phyloP scores from a whole-genome alignment of 2,113 vertebrate species.

The Phalacrocorax aristotelis region DNA sequence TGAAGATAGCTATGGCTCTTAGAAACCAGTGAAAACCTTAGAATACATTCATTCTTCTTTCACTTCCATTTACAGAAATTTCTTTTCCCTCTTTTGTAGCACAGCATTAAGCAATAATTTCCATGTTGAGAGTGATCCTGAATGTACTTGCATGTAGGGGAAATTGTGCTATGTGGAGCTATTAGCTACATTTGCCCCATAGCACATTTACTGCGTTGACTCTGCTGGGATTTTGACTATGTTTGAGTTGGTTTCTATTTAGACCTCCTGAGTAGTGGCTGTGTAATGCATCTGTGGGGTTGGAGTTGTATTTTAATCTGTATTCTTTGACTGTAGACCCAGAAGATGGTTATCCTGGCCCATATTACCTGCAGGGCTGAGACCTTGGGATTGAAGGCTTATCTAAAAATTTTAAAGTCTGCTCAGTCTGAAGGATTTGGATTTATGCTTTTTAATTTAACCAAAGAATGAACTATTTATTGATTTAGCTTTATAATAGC shows the following conservation, averaged over 20 bases:
- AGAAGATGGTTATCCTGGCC: not conserved
- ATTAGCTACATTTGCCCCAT: constrained; percentile 44
- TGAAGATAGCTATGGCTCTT: not conserved
- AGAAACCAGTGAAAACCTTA: not conserved
- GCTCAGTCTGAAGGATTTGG: not conserved
- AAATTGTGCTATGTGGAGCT: constrained; percentile 31
- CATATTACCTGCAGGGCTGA: not conserved
- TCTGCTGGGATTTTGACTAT: constrained; percentile 33
- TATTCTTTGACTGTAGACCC: not conserved
- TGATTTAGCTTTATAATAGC: constrained; percentile 16
- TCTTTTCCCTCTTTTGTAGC: not conserved
- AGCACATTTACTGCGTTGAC: not conserved
- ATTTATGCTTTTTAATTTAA: constrained; percentile 44
- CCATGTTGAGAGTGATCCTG: constrained; percentile 2
- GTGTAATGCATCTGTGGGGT: not conserved
- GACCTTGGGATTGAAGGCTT: not conserved
- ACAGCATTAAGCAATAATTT: constrained; percentile 44
- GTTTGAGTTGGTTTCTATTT: constrained; percentile 30
- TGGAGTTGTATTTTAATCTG: not conserved
- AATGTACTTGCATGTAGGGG: not conserved
- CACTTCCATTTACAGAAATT: not conserved
- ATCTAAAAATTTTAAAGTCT: not conserved
- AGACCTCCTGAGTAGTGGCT: constrained; percentile 19
- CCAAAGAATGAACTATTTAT: constrained; percentile 1
- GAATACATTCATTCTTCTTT: not conserved